Base-by-base conservation (phyloP, 53 echinoderm and acorn worm genomes). In the Holothuria scabra region DNA sequence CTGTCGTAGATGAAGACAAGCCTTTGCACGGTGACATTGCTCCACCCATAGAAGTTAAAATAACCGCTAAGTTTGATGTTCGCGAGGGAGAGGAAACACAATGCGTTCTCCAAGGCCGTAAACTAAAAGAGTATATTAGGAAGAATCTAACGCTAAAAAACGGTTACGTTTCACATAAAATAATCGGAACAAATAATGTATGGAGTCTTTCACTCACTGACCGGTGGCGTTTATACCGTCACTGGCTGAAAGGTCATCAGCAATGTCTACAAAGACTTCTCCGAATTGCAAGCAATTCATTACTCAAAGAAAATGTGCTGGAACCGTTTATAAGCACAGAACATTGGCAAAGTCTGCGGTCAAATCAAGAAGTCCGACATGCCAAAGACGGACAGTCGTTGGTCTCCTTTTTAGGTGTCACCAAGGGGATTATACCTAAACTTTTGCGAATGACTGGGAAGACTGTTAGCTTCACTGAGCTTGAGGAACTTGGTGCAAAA, bases 161-260 rank as follows among this genome's bases (percentile, higher is more conserved):
- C 2, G 78, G 23, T 20, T 19, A 30, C 29, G 29, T 56, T 18
- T 55, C 29, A 28, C 16, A 2, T 14, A 33, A 58, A 30, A 3
- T 29, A 21, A 57, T 56, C 6, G 57, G 28, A 57, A 28, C 20
- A 0, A 25, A 57, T 28, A 71, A 93, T 61, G 75, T 93, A 16
- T 91, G 91, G 91, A 65, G 38, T 33, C 58, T 93, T 59, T 1
- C 2, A n/a, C 18, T 57, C 2, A 20, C 56, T 16, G 66, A 90
- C 34, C 87, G 92, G 59, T 95, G 95, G 95, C 76, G 84, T 14
- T 81, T 95, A 20, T 95, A 95, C 38, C 46, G 84, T 49, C 67
- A 57, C 21, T 95, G 95, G 92, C 60, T 92, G 20, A 19, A n/a
- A 16, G 59, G 33, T 33, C 49, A 78, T 20, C 78, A 78, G 58